These are phyloP conservation scores for Callosobruchus maculatus DNA, from an alignment of 2,888 invertebrate species.

Conservation along the genomic window DNA sequence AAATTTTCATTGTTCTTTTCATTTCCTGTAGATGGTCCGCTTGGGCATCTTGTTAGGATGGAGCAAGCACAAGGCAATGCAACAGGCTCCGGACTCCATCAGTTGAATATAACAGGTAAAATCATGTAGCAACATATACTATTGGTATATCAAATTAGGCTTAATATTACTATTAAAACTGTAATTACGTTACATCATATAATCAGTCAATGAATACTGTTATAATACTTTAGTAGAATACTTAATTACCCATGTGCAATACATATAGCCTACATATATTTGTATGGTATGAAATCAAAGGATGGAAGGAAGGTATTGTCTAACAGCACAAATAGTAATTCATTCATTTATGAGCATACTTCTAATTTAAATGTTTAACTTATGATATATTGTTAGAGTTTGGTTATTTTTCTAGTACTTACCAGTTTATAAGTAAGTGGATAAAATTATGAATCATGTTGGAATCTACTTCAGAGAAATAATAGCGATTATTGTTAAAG, in stretches of 20 bases:
- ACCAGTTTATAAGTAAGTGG: too few relatives aligned
- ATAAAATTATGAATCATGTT: too few relatives aligned
- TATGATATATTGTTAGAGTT: too few relatives aligned
- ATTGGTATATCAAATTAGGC: neutral
- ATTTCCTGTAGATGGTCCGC: neutral
- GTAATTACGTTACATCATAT: neutral
- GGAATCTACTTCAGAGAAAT: too few relatives aligned
- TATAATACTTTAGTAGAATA: neutral
- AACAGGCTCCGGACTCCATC: slow-evolving; percentile 57
- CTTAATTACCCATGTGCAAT: neutral
- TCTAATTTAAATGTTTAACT: too few relatives aligned
- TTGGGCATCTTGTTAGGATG: slow-evolving; percentile 13
- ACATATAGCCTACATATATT: too few relatives aligned
- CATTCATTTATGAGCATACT: too few relatives aligned
- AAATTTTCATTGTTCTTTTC: neutral
- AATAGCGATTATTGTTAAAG: too few relatives aligned
- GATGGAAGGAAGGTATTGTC: neutral
- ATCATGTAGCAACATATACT: slow-evolving; percentile 32
- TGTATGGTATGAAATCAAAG: too few relatives aligned
- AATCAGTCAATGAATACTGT: neutral
- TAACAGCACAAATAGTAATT: too few relatives aligned
- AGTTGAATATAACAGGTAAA: slow-evolving; percentile 67
- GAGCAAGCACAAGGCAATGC: slow-evolving; percentile 25
- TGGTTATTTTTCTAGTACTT: too few relatives aligned
- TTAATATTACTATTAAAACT: neutral